A percentile compares a stretch with the other conserved stretches of the same genome.
Evolutionary conservation across 2,797 vertebrate genomes (phyloP).

Genomic region (Synanceia verrucosa): DNA sequence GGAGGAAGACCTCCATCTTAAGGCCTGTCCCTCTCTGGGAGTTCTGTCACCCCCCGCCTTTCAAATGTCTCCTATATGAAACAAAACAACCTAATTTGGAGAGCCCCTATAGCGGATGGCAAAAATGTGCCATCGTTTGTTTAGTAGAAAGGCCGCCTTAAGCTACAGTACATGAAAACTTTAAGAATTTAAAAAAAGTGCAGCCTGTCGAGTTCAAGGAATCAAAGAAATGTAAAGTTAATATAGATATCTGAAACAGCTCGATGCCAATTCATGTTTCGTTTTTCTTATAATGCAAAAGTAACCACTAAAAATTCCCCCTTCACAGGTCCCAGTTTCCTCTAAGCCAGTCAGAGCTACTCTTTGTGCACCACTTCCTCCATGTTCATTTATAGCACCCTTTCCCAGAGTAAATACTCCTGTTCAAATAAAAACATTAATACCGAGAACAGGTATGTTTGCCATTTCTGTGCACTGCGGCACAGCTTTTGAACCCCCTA

Average conservation of each 20-base stretch:
- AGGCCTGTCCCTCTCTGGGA: constrained; percentile 83
- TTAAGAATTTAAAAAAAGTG: constrained; percentile 9
- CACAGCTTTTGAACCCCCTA: constrained; percentile 41
- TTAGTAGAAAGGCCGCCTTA: constrained; percentile 73
- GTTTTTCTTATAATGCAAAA: constrained; percentile 31
- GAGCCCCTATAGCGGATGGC: constrained; percentile 80
- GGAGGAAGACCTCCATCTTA: constrained; percentile 96
- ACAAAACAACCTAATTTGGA: constrained; percentile 89
- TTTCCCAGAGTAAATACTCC: constrained; percentile 76
- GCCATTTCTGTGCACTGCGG: constrained; percentile 34
- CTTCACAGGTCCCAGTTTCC: constrained; percentile 59
- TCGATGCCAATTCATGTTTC: constrained; percentile 13
- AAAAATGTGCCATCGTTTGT: constrained; percentile 85
- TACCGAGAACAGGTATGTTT: constrained; percentile 55
- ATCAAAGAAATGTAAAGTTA: constrained; percentile 14
- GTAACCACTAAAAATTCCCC: constrained; percentile 39
- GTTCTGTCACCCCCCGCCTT: constrained; percentile 70
- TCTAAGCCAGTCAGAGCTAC: constrained; percentile 61
- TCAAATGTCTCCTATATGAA: constrained; percentile 85
- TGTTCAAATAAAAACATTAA: constrained; percentile 73
- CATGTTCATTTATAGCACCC: constrained; percentile 76
- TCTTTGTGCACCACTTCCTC: constrained; percentile 74
- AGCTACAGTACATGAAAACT: constrained; percentile 41
- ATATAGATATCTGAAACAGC: constrained; percentile 20
- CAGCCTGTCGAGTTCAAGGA: constrained; percentile 9